Evolutionary conservation across 2,888 invertebrate genomes (phyloP).

Genomic region (Heliconius sara): DNA sequence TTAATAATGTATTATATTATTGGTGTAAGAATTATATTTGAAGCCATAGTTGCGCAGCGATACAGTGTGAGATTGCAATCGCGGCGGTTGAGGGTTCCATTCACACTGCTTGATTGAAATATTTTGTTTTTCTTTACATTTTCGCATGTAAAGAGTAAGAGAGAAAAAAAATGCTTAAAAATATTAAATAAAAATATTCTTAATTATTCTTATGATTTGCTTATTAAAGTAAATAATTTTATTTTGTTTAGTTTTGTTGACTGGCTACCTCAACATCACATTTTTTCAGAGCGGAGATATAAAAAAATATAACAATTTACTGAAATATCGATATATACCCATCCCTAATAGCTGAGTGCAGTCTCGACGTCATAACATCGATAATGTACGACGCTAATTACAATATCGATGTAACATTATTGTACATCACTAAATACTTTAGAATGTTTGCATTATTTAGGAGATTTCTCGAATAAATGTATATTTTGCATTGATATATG

Average conservation of each 20-base stretch:
- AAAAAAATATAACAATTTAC: not conserved
- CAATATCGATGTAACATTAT: conserved; percentile 46
- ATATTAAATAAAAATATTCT: no score
- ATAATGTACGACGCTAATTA: conserved; percentile 76
- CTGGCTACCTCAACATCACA: not conserved
- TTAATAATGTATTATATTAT: not conserved
- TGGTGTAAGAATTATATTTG: not conserved
- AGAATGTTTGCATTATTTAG: conserved; percentile 22
- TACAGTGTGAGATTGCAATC: not conserved
- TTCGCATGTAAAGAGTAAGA: no score
- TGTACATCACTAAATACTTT: conserved; percentile 46
- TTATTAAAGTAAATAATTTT: no score
- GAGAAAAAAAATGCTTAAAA: no score
- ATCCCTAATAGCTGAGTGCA: conserved; percentile 74
- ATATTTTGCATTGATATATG: conserved; percentile 5
- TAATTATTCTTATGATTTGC: no score
- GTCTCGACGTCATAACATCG: conserved; percentile 77
- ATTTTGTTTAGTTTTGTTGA: not conserved
- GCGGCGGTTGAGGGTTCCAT: not conserved
- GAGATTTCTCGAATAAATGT: conserved; percentile 5
- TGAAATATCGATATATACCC: conserved; percentile 42
- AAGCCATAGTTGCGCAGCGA: not conserved
- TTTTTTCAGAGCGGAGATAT: not conserved
- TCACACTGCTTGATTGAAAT: not conserved
- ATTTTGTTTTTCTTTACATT: no score